Evolutionary conservation across 2,113 vertebrate species (phyloP).

Genomic region (Oryzias curvinotus): DNA sequence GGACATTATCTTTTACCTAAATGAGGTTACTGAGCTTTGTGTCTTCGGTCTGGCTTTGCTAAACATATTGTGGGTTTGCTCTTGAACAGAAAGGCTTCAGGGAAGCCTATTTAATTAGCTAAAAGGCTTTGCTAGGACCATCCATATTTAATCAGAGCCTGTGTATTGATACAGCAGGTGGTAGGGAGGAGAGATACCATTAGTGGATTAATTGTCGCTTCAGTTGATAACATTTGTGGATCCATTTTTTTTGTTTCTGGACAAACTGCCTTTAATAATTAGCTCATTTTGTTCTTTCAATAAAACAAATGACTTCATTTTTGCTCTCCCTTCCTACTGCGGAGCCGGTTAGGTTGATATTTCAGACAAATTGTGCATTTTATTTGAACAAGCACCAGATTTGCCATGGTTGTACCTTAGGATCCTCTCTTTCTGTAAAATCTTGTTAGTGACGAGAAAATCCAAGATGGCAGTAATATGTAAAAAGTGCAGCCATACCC

Average conservation of each 20-base stretch:
- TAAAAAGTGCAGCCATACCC: no score
- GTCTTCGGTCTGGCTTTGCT: constrained; percentile 3
- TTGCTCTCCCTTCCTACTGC: constrained; percentile 19
- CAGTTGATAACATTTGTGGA: constrained; percentile 26
- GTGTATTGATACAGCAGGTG: constrained; percentile 44
- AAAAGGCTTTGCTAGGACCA: constrained; percentile 33
- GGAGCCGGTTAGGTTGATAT: constrained; percentile 13
- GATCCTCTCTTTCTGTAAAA: no score
- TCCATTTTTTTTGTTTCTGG: constrained; percentile 18
- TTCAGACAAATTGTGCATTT: no score
- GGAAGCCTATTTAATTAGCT: constrained; percentile 46
- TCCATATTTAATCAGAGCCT: constrained; percentile 60
- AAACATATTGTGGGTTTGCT: constrained; percentile 14
- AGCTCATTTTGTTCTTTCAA: constrained; percentile 21
- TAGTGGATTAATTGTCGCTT: constrained; percentile 40
- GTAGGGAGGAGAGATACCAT: constrained; percentile 29
- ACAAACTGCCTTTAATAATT: constrained; percentile 22
- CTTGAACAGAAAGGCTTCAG: constrained; percentile 15
- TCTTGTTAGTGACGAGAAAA: no score
- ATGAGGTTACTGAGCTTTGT: neutral
- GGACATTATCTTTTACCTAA: neutral
- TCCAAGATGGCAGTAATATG: no score
- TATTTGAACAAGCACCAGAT: no score
- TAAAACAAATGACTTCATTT: neutral
- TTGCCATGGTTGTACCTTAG: no score